These are phyloP conservation scores for Candidula unifasciata DNA, from an alignment of 2,888 invertebrate genomes.

Conservation along the genomic window DNA sequence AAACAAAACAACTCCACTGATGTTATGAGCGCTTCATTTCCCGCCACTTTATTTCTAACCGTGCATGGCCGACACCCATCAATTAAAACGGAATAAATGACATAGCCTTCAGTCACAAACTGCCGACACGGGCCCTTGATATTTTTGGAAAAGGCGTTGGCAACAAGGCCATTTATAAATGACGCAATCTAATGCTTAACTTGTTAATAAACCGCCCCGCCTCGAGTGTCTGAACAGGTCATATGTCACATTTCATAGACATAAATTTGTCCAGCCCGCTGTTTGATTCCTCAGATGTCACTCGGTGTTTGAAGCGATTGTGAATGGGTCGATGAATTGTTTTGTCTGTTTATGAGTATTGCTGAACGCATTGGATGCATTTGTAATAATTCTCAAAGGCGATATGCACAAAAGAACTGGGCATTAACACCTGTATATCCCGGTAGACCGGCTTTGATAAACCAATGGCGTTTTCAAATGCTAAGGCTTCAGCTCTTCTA, in stretches of 20 bases:
- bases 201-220: too few relatives aligned
- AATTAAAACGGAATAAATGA: constrained; percentile 1
- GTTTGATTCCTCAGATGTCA: not conserved
- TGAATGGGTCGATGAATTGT: not conserved
- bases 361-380: not conserved
- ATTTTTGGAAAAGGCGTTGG: not conserved
- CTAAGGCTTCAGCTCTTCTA: not conserved
- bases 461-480: not conserved
- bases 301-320: not conserved
- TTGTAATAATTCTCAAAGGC: not conserved
- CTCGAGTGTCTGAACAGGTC: not conserved
- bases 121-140: not conserved
- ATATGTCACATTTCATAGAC: not conserved
- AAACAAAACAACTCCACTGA: too few relatives aligned
- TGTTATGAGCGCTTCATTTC: too few relatives aligned
- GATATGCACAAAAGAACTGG: not conserved
- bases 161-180: constrained; percentile 4
- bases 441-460: not conserved
- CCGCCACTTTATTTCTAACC: not conserved
- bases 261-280: not conserved
- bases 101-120: constrained; percentile 7
- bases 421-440: constrained; percentile 19
- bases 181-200: not conserved
- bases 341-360: not conserved
- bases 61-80: not conserved